Evolutionary conservation across 1,140 invertebrate genomes (phyloP), one percentile per base, ranked within the genome.

Genomic region (Drosophila truncata): DNA sequence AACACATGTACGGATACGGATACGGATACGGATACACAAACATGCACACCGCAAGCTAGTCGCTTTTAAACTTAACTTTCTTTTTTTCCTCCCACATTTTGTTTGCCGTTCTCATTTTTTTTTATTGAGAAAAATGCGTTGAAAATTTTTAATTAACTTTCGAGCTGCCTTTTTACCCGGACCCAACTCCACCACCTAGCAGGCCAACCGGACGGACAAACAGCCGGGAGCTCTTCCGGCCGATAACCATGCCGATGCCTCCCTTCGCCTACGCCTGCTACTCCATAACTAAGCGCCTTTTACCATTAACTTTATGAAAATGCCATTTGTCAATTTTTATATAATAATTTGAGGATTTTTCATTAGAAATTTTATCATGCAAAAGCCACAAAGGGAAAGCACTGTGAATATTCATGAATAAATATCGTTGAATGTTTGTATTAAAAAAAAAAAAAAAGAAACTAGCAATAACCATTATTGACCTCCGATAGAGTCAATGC

Each of bases 121-220:
- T 37, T 58, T 64, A 79, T 65, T 49, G 59, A 70, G 66, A 46
- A 77, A 71, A 71, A 54, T 71, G 44, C 70, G 54, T 60, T 41
- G 66, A 9, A 59, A 71, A 73, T 72, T 73, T 73, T 73, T 73
- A 72, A 73, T 73, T 73, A 73, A 73, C 55, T 72, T 72, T 72
- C 31, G 35, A 29, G 54, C 35, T 33, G 42, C 63, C 66, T 42
- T 42, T 33, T 39, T 41, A 23, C 54, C 66, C 39, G 27, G 52
- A 59, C 66, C 66, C 10, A 25, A 20, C 42, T 50, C 61, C 61
- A 9, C 61, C 61, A 9, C 10, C 27, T 52, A 31, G 44, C 29
- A 20, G 20, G 11, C 42, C 62, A 58, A 70, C 33, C 52, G 44
- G 35, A 37, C 29, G 54, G 54, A 50, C 42, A 72, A 72, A 72